A percentile compares a stretch with the other conserved stretches of the same genome.
Conservation (phyloP, 2,797 vertebrate genomes). For the Iguana delicatissima region DNA sequence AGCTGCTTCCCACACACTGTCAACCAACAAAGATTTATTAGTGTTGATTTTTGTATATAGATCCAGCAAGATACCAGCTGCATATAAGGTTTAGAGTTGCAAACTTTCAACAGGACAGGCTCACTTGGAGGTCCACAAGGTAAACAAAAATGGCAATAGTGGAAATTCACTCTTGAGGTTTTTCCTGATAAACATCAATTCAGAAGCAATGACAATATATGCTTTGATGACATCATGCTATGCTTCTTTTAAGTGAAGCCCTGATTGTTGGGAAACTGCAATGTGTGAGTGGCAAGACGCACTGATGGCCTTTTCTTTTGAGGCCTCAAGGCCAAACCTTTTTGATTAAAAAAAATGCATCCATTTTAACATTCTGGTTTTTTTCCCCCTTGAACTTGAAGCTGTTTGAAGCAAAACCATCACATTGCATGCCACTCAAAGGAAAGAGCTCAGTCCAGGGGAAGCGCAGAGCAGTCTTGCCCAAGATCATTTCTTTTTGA, state of each 20-base stretch:
- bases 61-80: not conserved
- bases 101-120: not conserved
- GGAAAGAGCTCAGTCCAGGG: constrained; percentile 50
- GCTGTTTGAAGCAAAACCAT: not conserved
- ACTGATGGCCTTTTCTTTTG: not conserved
- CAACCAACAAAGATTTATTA: not conserved
- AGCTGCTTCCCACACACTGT: not conserved
- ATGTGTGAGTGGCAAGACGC: not conserved
- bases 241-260: not conserved
- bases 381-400: constrained; percentile 55
- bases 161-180: not conserved
- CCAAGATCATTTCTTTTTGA: constrained; percentile 95
- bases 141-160: not conserved
- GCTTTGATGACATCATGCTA: not conserved
- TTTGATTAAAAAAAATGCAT: not conserved
- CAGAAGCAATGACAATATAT: not conserved
- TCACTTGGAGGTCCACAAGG: not conserved
- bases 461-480: constrained; percentile 69
- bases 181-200: not conserved
- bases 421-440: not conserved
- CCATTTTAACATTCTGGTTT: constrained; percentile 47
- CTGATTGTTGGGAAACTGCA: not conserved
- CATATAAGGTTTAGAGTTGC: not conserved
- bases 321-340: too few species aligned
- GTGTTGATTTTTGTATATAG: not conserved